A percentile compares a stretch with the other conserved stretches of the same genome.
Conservation (phyloP, 1,140 invertebrate genomes). For the Diprion similis region DNA sequence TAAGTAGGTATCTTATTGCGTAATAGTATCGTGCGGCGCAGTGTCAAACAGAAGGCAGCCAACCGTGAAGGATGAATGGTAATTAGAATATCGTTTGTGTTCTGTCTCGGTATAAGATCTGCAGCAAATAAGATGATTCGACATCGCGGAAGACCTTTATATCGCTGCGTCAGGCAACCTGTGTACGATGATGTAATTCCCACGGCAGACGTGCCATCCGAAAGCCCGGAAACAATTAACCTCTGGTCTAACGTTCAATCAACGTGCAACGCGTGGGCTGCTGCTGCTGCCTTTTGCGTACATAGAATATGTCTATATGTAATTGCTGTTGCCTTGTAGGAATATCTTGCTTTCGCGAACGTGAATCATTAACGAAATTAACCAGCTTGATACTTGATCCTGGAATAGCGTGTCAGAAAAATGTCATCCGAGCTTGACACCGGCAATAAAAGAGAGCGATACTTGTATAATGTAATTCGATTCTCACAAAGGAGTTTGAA, state of each 20-base stretch:
- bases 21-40: not conserved
- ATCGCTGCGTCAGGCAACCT: no score
- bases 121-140: no score
- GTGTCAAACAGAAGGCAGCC: not conserved
- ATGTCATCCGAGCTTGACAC: no score
- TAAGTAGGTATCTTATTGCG: no score
- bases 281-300: not conserved
- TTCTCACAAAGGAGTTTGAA: no score
- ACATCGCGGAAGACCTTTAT: no score
- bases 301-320: not conserved
- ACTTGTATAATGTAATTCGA: no score
- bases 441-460: no score
- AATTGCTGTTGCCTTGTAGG: not conserved
- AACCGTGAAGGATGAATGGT: not conserved
- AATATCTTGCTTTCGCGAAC: not conserved
- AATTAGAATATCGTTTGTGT: conserved; percentile 2
- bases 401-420: no score
- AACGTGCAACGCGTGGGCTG: not conserved
- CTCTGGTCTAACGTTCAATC: not conserved
- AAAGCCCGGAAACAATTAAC: conserved; percentile 7
- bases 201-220: not conserved
- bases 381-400: no score
- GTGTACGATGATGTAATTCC: not conserved
- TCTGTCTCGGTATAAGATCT: not conserved
- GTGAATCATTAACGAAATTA: not conserved